Conservation (phyloP, 2,888 invertebrate species). For the Phaonia tiefii region DNA sequence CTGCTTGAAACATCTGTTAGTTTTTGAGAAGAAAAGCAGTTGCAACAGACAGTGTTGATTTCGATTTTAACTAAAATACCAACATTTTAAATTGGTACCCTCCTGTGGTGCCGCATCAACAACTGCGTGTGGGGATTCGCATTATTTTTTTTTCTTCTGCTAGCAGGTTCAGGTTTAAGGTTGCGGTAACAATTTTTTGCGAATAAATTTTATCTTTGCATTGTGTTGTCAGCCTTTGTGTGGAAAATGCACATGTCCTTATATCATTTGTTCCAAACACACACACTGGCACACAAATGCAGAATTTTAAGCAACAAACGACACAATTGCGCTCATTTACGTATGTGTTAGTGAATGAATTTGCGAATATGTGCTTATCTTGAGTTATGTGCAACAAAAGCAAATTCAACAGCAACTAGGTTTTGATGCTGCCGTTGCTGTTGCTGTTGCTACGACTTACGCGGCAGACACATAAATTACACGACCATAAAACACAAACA, state of each 20-base stretch:
- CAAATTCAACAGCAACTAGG: neutral
- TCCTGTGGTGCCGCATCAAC: no score
- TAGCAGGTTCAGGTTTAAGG: conserved; percentile 64
- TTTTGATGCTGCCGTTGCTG: no score
- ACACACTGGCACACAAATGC: neutral
- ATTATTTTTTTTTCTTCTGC: neutral
- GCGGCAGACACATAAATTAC: conserved; percentile 66
- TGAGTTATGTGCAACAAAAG: conserved; percentile 22
- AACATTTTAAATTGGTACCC: no score
- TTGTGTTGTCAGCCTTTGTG: neutral
- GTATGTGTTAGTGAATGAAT: neutral
- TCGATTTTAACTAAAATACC: no score
- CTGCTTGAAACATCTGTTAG: no score
- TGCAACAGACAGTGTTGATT: no score
- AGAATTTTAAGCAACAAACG: neutral
- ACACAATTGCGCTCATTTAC: neutral
- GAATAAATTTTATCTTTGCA: no score
- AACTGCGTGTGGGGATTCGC: no score
- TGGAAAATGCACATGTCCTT: neutral
- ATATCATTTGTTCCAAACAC: neutral
- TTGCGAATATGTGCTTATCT: neutral
- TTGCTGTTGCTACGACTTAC: conserved; percentile 45
- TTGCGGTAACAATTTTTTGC: conserved; percentile 40
- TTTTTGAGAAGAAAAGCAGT: no score
- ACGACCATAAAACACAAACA: conserved; percentile 55